Evolutionary conservation across 2,888 invertebrate genomes (phyloP), one percentile per base, ranked within the genome.

Genomic region (Periphyllus acericola): DNA sequence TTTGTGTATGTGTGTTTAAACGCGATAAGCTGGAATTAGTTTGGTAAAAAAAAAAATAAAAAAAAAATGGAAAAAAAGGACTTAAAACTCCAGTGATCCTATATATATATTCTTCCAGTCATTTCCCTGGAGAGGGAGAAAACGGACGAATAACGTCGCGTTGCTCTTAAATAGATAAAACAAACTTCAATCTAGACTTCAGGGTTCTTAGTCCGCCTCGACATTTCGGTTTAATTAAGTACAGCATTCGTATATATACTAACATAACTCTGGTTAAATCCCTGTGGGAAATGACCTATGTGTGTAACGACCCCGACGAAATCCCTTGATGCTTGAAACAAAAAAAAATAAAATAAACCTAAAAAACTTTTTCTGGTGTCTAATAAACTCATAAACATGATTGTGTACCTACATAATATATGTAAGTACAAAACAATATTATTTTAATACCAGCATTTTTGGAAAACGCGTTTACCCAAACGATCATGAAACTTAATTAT

Each of bases 181-280:
- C 68, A 79, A 86, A 86, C 80, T 86, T 86, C 86, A 86, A 86
- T 86, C 79, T 79, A 34, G 29, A 78, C 76, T 75, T 76, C 60
- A n/a, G 29, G 32, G 34, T 52, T 55, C 78, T 72, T 71, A 85
- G 68, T 78, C 78, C 21, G 46, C 32, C 34, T 19, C 52, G 34
- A 78, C 32, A 52, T 78, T 85, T 85, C 34, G 55, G 66, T 71
- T 85, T 85, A 85, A 85, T 85, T 85, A 79, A 85, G 78, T 85
- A 71, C 36, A 34, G 34, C 36, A 86, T 68, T 78, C 52, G 36
- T 86, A 55, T 78, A 78, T 21, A 68, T 29, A 29, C 21, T 29
- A 55, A 83, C 34, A 83, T 5, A 55, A 83, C n/a, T 83, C 11
- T 25, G 75, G 40, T 78, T 52, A 29, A 71, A 85, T 85, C 72